Evolutionary conservation across 1,140 invertebrate species (phyloP).

Genomic region (Himalopsyche phryganea): DNA sequence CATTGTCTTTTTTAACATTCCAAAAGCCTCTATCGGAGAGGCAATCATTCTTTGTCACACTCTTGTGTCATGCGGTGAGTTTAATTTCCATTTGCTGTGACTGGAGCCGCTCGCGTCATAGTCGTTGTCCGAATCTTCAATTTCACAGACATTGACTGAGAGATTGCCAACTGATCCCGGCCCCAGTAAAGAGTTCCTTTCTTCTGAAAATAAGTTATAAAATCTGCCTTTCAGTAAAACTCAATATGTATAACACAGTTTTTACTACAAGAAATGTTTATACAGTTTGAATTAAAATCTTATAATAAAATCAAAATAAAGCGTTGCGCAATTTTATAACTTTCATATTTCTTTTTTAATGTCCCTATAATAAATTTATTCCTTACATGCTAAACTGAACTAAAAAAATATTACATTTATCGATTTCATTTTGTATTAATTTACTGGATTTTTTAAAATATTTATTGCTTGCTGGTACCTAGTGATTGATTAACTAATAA

Average conservation of each 20-base stretch:
- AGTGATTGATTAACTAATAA: too few relatives aligned
- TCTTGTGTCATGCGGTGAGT: slow-evolving; percentile 25
- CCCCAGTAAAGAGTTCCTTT: slow-evolving; percentile 64
- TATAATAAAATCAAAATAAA: neutral
- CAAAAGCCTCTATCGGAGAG: slow-evolving; percentile 28
- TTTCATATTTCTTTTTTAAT: neutral
- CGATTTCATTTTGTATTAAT: too few relatives aligned
- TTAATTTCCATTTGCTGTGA: slow-evolving; percentile 18
- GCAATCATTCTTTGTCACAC: slow-evolving; percentile 31
- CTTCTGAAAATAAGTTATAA: slow-evolving; percentile 46
- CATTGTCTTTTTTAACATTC: slow-evolving; percentile 4
- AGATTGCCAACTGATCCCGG: slow-evolving; percentile 71
- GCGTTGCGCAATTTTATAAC: too few relatives aligned
- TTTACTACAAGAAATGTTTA: neutral
- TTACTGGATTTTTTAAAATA: too few relatives aligned
- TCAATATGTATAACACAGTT: slow-evolving; percentile 2
- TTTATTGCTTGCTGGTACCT: too few relatives aligned
- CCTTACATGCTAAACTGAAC: neutral
- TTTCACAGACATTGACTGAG: slow-evolving; percentile 79
- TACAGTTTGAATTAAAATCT: neutral
- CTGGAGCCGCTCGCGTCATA: slow-evolving; percentile 13
- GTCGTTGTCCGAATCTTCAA: slow-evolving; percentile 76
- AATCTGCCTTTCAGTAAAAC: neutral
- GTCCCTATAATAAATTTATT: neutral
- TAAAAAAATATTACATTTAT: too few relatives aligned